A percentile compares a stretch with the other conserved stretches of the same genome.
Conservation (phyloP, 2,797 vertebrate species). For the Enteromius paludinosus region DNA sequence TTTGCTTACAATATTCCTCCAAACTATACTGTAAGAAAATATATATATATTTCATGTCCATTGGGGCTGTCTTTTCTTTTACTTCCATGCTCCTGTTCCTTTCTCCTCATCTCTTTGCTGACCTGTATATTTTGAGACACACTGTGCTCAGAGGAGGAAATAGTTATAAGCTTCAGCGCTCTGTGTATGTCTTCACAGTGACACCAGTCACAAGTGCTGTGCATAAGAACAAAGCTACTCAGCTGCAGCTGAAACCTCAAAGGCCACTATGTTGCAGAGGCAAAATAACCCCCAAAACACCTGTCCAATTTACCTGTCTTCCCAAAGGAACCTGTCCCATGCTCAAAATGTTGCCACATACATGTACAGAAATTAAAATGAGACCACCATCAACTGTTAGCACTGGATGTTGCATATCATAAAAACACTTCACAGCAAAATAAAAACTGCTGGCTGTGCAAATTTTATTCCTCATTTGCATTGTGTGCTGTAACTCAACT, state of each 20-base stretch:
- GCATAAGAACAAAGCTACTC: conserved; percentile 12
- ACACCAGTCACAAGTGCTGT: conserved; percentile 4
- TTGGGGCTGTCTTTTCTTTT: background rate
- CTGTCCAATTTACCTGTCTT: conserved; percentile 41
- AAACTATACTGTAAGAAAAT: background rate
- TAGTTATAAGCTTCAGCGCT: conserved; percentile 10
- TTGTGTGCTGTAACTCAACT: conserved; percentile 12
- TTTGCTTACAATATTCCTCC: background rate
- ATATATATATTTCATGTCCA: background rate
- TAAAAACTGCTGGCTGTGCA: conserved; percentile 1
- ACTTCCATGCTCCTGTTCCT: background rate
- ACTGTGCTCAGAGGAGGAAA: background rate
- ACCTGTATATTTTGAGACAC: conserved; percentile 19
- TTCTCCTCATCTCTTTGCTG: background rate
- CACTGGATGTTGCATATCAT: background rate
- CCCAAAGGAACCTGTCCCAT: background rate
- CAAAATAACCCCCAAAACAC: conserved; percentile 25
- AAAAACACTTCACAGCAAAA: conserved; percentile 5
- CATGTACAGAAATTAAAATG: background rate
- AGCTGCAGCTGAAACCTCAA: conserved; percentile 16
- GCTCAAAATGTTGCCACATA: conserved; percentile 12
- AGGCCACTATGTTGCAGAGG: background rate
- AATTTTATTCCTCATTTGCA: conserved; percentile 16
- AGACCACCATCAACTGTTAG: conserved; percentile 7
- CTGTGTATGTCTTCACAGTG: conserved; percentile 14